Percentiles rank a stretch among this genome's conserved stretches.
These are phyloP conservation scores for Sarotherodon lohbergeri DNA, from an alignment of 2,113 vertebrate genomes.

Conservation along the genomic window DNA sequence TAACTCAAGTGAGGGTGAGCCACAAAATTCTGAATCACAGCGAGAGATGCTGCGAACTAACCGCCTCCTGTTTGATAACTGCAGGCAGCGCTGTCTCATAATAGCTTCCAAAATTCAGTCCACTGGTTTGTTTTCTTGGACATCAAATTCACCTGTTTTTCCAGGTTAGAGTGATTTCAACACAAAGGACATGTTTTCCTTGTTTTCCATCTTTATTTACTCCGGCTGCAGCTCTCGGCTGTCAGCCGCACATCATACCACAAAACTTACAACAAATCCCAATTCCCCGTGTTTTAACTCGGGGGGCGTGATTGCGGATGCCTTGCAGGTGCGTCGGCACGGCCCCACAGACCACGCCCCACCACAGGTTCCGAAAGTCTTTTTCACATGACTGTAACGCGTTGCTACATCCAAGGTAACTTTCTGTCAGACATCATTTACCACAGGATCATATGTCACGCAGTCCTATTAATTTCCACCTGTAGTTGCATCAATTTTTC, in stretches of 20 bases:
- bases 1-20: neutral
- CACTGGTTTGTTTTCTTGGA: neutral
- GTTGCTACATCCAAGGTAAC: too few relatives aligned
- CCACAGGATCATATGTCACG: fast-evolving
- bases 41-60: neutral
- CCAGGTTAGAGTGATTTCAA: neutral
- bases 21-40: neutral
- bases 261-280: too few relatives aligned
- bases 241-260: too few relatives aligned
- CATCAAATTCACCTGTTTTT: neutral
- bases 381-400: too few relatives aligned
- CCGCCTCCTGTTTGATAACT: neutral
- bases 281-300: too few relatives aligned
- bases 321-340: too few relatives aligned
- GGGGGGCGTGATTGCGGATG: too few relatives aligned
- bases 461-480: neutral
- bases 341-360: too few relatives aligned
- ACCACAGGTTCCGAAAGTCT: too few relatives aligned
- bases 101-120: neutral
- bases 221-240: too few relatives aligned
- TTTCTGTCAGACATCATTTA: too few relatives aligned
- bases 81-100: neutral
- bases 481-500: neutral
- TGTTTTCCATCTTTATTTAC: neutral
- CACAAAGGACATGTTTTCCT: neutral